phyloP scores from a whole-genome alignment of 1,140 invertebrate genomes.

The Drosophila ficusphila region DNA sequence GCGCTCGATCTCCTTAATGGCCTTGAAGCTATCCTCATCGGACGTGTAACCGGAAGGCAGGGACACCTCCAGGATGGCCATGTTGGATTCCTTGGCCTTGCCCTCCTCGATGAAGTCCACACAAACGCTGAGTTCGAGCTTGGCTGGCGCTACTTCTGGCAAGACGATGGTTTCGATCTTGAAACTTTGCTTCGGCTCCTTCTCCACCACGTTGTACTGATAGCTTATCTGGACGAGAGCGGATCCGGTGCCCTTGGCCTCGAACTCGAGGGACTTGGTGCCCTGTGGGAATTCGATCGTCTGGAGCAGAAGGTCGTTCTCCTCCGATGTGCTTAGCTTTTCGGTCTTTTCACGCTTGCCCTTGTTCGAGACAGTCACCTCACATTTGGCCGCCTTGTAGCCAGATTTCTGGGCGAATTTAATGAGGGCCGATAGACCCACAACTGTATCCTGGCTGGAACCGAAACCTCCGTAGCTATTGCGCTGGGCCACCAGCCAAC shows the following conservation, averaged over 20 bases:
- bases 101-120: constrained; percentile 84
- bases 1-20: constrained; percentile 57
- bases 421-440: constrained; percentile 88
- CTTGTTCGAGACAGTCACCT: constrained; percentile 50
- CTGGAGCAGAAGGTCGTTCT: constrained; percentile 72
- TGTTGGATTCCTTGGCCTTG: constrained; percentile 87
- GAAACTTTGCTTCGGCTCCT: constrained; percentile 92
- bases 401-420: constrained; percentile 85
- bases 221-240: constrained; percentile 92
- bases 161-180: constrained; percentile 90
- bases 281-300: constrained; percentile 73
- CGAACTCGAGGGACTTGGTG: constrained; percentile 85
- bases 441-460: constrained; percentile 89
- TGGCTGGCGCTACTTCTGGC: constrained; percentile 89
- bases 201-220: constrained; percentile 92
- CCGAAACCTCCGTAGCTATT: constrained; percentile 91
- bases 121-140: constrained; percentile 90
- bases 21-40: constrained; percentile 64
- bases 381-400: constrained; percentile 66
- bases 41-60: constrained; percentile 92
- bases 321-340: constrained; percentile 53
- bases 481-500: constrained; percentile 90
- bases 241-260: constrained; percentile 90
- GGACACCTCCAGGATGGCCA: constrained; percentile 95
- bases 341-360: constrained; percentile 67